Percentiles rank a stretch among this genome's conserved stretches.
phyloP scores from a whole-genome alignment of 2,113 vertebrate species.

The Pituophis catenifer region DNA sequence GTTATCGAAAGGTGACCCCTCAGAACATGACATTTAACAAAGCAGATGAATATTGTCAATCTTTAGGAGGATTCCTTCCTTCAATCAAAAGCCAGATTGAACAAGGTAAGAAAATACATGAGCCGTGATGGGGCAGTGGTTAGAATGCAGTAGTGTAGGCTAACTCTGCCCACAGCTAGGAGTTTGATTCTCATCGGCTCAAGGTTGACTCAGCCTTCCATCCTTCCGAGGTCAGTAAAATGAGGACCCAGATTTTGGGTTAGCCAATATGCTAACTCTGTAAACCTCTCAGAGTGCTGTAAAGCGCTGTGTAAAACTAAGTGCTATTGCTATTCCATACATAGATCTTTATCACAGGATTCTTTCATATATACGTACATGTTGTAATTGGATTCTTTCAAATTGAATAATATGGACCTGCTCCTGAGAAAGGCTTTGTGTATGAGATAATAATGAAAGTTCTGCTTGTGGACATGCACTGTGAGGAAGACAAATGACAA shows the following conservation, averaged over 20 bases:
- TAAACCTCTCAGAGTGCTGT: not conserved
- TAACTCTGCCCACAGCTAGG: not conserved
- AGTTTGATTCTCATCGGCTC: not conserved
- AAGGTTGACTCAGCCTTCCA: not conserved
- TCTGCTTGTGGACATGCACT: not conserved
- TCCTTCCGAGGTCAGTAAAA: not conserved
- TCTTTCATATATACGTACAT: not conserved
- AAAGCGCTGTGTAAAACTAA: not conserved
- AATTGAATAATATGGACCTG: not conserved
- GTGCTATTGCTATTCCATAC: not conserved
- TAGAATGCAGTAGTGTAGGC: not conserved
- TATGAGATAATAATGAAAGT: not conserved
- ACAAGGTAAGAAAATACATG: constrained; percentile 78
- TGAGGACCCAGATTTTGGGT: not conserved
- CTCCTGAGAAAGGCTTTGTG: not conserved
- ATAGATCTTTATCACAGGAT: not conserved
- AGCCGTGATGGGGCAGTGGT: not conserved
- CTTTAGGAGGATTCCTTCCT: constrained; percentile 78
- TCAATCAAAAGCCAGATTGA: constrained; percentile 84
- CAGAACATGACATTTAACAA: constrained; percentile 64
- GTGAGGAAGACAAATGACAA: not conserved
- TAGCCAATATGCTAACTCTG: not conserved
- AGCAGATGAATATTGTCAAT: constrained; percentile 75
- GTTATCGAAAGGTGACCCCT: constrained; percentile 73
- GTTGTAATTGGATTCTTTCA: not conserved